Conservation (phyloP, 2,113 vertebrate genomes). For the Sinocyclocheilus maitianheensis region DNA sequence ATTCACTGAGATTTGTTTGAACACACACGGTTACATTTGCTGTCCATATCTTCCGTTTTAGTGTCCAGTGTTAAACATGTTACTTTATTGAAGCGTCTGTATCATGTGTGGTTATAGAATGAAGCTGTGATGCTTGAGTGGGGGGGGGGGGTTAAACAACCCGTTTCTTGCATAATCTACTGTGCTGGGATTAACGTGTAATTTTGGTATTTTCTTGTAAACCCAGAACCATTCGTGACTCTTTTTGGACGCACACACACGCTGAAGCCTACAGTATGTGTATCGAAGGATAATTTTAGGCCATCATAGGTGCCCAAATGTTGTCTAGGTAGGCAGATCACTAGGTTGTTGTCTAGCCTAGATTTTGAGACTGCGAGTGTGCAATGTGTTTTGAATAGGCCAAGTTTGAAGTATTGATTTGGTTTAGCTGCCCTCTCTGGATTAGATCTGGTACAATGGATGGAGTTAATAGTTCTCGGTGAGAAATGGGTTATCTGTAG, state of each 20-base stretch:
- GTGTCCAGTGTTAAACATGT: slow-evolving; percentile 1
- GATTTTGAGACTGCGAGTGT: neutral
- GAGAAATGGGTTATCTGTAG: neutral
- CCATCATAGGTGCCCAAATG: neutral
- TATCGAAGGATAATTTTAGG: neutral
- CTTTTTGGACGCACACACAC: neutral
- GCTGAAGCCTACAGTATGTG: no score
- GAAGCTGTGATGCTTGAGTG: slow-evolving; percentile 58
- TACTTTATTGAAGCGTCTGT: slow-evolving; percentile 43
- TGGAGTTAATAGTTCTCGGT: slow-evolving; percentile 54
- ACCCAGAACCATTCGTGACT: neutral
- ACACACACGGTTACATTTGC: neutral
- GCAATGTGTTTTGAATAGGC: slow-evolving; percentile 4
- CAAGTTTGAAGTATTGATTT: slow-evolving; percentile 7
- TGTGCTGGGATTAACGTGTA: slow-evolving; percentile 70
- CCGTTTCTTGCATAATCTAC: slow-evolving; percentile 75
- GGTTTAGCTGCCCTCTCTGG: slow-evolving; percentile 24
- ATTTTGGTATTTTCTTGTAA: slow-evolving; percentile 32
- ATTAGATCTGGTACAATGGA: slow-evolving; percentile 34
- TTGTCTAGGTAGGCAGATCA: neutral
- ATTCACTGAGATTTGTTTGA: slow-evolving; percentile 11
- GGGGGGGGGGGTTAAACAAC: slow-evolving; percentile 64
- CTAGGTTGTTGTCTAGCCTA: neutral
- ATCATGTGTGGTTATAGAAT: slow-evolving; percentile 58
- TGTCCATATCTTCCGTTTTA: neutral